Evolutionary conservation across 1,140 invertebrate species (phyloP).

Genomic region (Bombus superbus): DNA sequence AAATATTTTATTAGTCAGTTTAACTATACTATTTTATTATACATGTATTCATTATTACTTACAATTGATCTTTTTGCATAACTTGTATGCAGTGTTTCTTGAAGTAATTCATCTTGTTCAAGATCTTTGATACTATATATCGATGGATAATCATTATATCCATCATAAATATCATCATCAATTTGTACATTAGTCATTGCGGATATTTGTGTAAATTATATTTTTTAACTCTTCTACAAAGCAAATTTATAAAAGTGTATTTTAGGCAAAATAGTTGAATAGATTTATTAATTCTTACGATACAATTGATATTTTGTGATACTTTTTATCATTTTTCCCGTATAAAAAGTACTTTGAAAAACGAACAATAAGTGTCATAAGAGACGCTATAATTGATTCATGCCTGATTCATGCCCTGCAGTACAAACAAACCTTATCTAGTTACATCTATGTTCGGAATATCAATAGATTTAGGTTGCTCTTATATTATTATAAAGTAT

Average conservation of each 20-base stretch:
- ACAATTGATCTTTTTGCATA: constrained; percentile 85
- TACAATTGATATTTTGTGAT: not conserved
- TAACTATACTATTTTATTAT: not conserved
- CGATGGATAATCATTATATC: constrained; percentile 88
- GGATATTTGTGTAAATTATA: not conserved
- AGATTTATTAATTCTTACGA: not conserved
- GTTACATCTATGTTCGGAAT: constrained; percentile 9
- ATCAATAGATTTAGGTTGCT: not conserved
- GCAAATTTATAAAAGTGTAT: not conserved
- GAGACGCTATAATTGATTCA: not conserved
- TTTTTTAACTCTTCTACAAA: not conserved
- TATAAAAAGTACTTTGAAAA: not conserved
- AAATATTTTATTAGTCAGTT: constrained; percentile 18
- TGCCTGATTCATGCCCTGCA: not conserved
- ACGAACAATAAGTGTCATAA: not conserved
- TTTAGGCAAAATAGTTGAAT: not conserved
- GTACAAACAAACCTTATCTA: constrained; percentile 6
- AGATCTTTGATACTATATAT: constrained; percentile 86
- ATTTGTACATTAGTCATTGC: constrained; percentile 41
- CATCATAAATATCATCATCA: constrained; percentile 86
- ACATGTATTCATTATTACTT: constrained; percentile 61
- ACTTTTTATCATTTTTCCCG: not conserved
- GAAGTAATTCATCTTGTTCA: constrained; percentile 86
- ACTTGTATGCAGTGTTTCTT: constrained; percentile 85
- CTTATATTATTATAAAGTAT: not conserved